A percentile compares a stretch with the other conserved stretches of the same genome.
These are phyloP conservation scores for Podotricha telesiphe DNA, from an alignment of 2,888 invertebrate species.

Conservation along the genomic window DNA sequence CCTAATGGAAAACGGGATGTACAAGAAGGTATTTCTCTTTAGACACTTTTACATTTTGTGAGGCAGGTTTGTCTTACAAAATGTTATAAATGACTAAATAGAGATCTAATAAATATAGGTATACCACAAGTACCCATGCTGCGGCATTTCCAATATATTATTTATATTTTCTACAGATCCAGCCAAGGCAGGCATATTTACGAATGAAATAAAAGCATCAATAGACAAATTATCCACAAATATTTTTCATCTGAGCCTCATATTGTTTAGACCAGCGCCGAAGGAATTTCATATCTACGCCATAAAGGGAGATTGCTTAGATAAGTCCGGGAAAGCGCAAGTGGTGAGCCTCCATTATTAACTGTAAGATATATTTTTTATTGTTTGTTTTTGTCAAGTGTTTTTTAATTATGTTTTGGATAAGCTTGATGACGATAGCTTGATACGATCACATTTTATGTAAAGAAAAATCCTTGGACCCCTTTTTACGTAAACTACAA, in stretches of 20 bases:
- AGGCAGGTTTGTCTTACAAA: too few species aligned
- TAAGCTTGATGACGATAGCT: too few species aligned
- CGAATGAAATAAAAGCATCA: conserved; percentile 11
- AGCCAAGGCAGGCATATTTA: background rate
- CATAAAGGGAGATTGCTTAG: conserved; percentile 49
- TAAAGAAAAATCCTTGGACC: too few species aligned
- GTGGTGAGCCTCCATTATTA: conserved; percentile 26
- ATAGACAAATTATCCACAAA: conserved; percentile 22
- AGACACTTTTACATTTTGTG: too few species aligned
- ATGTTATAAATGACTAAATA: too few species aligned
- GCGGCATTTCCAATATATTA: background rate
- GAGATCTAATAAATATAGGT: too few species aligned
- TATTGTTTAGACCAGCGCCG: conserved; percentile 32
- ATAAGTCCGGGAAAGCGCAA: conserved; percentile 40
- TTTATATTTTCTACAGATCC: background rate
- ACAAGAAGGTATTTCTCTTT: too few species aligned
- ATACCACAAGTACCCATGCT: too few species aligned
- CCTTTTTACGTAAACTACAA: too few species aligned
- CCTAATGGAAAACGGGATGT: too few species aligned
- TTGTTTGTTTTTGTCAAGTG: background rate
- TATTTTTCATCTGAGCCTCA: conserved; percentile 29
- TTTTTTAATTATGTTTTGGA: background rate
- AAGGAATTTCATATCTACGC: conserved; percentile 55
- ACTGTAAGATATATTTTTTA: conserved; percentile 4
- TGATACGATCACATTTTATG: too few species aligned